Evolutionary conservation across 2,113 vertebrate genomes (phyloP).

Genomic region (Platysteira castanea): DNA sequence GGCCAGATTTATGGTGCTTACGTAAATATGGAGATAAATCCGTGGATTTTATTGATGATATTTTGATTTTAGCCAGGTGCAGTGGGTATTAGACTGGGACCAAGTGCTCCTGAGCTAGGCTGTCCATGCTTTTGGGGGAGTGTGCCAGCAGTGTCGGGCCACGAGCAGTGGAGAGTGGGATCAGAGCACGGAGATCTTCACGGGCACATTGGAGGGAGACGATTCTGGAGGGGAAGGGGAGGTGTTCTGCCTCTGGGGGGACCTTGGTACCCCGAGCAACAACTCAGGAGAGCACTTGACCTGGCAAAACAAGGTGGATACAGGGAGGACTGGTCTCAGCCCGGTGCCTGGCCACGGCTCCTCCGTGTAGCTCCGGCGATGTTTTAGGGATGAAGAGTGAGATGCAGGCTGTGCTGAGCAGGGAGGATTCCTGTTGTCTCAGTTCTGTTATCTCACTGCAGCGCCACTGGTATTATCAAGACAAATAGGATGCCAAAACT

Average conservation of each 20-base stretch:
- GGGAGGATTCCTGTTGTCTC: slow-evolving; percentile 17
- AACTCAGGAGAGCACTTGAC: not conserved
- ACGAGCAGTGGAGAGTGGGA: not conserved
- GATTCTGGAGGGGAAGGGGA: not conserved
- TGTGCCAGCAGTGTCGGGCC: not conserved
- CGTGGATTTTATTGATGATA: fast-evolving
- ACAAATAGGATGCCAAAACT: slow-evolving; percentile 41
- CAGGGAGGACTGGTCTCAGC: not conserved
- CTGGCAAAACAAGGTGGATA: not conserved
- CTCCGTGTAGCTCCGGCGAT: fast-evolving
- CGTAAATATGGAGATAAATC: not conserved
- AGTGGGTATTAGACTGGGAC: not conserved
- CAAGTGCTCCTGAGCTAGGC: not conserved
- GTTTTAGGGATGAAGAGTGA: not conserved
- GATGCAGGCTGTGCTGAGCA: not conserved
- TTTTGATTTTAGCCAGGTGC: not conserved
- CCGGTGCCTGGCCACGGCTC: fast-evolving
- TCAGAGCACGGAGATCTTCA: not conserved
- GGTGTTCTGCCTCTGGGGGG: not conserved
- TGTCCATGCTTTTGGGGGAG: not conserved
- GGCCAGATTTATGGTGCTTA: not conserved
- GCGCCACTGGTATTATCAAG: slow-evolving; percentile 54
- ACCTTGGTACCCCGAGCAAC: not conserved
- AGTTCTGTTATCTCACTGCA: not conserved
- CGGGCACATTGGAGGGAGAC: fast-evolving